Evolutionary conservation across 1,140 invertebrate species (phyloP), one percentile per base, ranked within the genome.

Genomic region (Orius insidiosus): DNA sequence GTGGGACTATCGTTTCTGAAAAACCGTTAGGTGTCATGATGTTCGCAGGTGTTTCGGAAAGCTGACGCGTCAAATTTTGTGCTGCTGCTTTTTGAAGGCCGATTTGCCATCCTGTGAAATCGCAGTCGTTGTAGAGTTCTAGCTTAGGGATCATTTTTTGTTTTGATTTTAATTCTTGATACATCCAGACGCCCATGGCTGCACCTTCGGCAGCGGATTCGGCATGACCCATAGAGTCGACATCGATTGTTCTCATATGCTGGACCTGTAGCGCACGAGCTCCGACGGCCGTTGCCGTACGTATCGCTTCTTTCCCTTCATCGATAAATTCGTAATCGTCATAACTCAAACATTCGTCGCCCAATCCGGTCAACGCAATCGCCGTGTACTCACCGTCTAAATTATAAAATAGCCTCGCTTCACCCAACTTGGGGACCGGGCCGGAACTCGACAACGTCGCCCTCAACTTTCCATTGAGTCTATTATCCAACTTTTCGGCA

Each of bases 281-380:
- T 8, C 62, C 67, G 53, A 52, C 66, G 56, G 78, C 74, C n/a
- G 80, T 74, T 24, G 80, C 80, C 14, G 63, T 57, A 35, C 83
- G 65, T 48, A 84, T 64, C 48, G 70, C 73, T 60, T 87, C 83
- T 42, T 70, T 72, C 11, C 71, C 69, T 55, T 80, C 72, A 53
- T 82, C 66, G 0, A 80, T 58, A 49, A 78, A 70, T 58, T 85
- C 80, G 5, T 67, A 55, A 47, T 74, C 64, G 60, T 81, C 71
- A 47, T 58, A 66, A 9, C 65, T 64, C 49, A 64, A 63, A 55
- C 65, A 61, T 47, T 68, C 64, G 52, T 79, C 73, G 4, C 82
- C 80, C 15, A 88, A 59, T 33, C 78, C 75, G 16, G 79, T 76
- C n/a, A 84, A 68, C 10, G 77, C 75, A 8, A 85, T 66, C 16